Evolutionary conservation across 2,888 invertebrate genomes (phyloP).

Genomic region (Nomada flava): DNA sequence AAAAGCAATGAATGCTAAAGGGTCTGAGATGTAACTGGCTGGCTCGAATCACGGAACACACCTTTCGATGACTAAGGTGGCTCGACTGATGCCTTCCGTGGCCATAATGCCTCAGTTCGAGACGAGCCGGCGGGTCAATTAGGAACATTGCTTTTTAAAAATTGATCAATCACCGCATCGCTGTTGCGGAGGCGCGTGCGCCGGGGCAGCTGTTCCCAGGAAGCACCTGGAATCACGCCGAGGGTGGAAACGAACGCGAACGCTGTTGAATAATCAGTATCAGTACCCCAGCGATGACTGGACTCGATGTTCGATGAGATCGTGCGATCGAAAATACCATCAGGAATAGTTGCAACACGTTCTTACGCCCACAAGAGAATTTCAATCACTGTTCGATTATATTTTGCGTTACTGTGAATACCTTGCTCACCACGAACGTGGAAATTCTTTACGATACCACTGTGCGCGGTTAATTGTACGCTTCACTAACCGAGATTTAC

Average conservation of each 20-base stretch:
- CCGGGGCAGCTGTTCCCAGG: slow-evolving; percentile 74
- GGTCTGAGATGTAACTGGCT: slow-evolving; percentile 33
- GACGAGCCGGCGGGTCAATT: slow-evolving; percentile 76
- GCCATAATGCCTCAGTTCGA: slow-evolving; percentile 46
- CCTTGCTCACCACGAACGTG: background rate
- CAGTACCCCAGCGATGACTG: slow-evolving; percentile 28
- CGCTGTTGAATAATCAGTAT: slow-evolving; percentile 63
- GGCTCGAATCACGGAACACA: slow-evolving; percentile 70
- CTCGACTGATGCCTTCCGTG: slow-evolving; percentile 63
- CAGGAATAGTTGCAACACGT: background rate
- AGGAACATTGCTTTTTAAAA: slow-evolving; percentile 82
- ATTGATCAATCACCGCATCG: slow-evolving; percentile 80
- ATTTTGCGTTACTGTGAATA: background rate
- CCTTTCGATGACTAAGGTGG: slow-evolving; percentile 82
- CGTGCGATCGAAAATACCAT: slow-evolving; percentile 1
- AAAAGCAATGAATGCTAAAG: slow-evolving; percentile 14
- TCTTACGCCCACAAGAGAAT: background rate
- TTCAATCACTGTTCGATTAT: background rate
- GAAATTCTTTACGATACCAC: background rate
- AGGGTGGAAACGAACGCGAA: slow-evolving; percentile 62
- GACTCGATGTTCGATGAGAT: background rate
- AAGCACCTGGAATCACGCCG: slow-evolving; percentile 79
- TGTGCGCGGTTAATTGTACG: slow-evolving; percentile 10
- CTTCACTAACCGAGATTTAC: slow-evolving; percentile 22
- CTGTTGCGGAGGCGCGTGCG: slow-evolving; percentile 71